Evolutionary conservation across 2,888 invertebrate species (phyloP).

Genomic region (Artemia sinica): DNA sequence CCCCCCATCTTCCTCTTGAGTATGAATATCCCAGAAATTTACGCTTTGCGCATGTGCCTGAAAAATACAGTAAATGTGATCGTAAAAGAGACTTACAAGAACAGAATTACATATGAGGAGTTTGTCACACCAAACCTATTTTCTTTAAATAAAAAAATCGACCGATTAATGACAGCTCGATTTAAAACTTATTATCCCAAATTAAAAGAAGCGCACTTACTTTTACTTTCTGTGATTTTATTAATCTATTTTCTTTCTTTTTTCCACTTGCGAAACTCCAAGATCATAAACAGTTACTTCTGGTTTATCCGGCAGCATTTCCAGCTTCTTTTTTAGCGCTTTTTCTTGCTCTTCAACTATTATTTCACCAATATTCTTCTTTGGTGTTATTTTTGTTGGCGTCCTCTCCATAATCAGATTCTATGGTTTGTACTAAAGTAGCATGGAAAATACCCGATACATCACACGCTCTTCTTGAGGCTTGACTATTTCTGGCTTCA

Average conservation of each 20-base stretch:
- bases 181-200: too few species aligned
- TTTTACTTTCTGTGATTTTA: constrained; percentile 7
- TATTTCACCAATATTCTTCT: not conserved
- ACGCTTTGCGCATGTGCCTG: too few species aligned
- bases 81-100: too few species aligned
- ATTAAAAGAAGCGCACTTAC: not conserved
- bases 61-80: too few species aligned
- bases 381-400: not conserved
- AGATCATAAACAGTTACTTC: not conserved
- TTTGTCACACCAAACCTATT: too few species aligned
- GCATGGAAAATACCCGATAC: not conserved
- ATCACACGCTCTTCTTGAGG: not conserved
- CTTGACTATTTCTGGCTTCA: not conserved
- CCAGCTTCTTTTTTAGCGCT: not conserved
- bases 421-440: not conserved
- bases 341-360: not conserved
- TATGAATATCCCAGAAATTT: too few species aligned
- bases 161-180: too few species aligned
- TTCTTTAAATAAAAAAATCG: too few species aligned
- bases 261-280: constrained; percentile 3
- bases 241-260: not conserved
- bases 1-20: too few species aligned
- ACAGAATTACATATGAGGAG: too few species aligned
- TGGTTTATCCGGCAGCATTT: not conserved
- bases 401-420: constrained; percentile 10